Percentiles rank a stretch among this genome's conserved stretches.
Conservation (phyloP, 64 coral and sea anemone genomes). For the Dendrophyllia cribrosa region DNA sequence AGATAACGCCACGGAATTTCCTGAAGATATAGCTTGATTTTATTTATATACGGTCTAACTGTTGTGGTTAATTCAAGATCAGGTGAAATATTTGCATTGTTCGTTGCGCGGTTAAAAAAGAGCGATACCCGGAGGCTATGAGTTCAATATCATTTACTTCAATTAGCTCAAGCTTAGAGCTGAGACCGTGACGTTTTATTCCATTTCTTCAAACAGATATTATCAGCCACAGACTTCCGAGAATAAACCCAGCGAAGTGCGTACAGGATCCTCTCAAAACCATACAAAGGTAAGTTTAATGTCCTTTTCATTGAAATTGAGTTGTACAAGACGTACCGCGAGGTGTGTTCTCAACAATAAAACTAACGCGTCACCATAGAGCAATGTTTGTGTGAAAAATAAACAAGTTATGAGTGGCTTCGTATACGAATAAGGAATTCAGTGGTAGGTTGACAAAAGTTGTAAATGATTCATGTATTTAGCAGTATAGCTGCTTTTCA, state of each 20-base stretch:
- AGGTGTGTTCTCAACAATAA: too few relatives aligned
- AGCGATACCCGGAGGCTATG: neutral
- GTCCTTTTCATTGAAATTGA: neutral
- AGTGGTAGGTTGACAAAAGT: too few relatives aligned
- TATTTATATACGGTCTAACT: neutral
- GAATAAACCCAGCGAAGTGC: neutral
- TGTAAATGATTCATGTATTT: too few relatives aligned
- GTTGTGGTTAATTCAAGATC: neutral
- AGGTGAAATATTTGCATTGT: constrained; percentile 3
- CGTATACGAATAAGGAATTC: too few relatives aligned
- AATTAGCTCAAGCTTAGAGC: neutral
- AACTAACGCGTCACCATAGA: too few relatives aligned
- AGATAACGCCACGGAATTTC: neutral
- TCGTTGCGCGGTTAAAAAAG: neutral
- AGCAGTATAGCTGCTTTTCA: too few relatives aligned
- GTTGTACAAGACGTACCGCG: too few relatives aligned
- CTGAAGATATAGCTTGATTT: neutral
- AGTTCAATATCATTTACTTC: constrained; percentile 1
- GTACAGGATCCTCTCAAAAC: neutral
- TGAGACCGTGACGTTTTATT: neutral
- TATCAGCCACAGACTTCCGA: neutral
- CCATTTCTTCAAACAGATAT: neutral
- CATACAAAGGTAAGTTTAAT: neutral
- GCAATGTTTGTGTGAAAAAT: too few relatives aligned
- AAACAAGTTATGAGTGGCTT: too few relatives aligned